Conservation (phyloP, 1,140 invertebrate genomes). For the Eriocheir sinensis region DNA sequence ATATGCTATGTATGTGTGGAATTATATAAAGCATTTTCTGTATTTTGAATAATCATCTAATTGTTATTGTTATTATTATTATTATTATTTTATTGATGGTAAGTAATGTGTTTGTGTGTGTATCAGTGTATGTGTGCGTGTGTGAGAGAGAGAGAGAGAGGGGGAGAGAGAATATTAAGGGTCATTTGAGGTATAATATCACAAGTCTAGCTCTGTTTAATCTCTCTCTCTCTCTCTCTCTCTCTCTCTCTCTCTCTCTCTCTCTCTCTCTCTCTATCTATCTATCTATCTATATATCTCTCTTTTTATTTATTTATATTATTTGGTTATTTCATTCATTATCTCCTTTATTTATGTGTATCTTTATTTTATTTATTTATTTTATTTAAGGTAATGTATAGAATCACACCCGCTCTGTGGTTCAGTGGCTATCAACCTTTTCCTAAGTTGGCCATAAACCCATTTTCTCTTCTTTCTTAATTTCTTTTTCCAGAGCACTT, state of each 20-base stretch:
- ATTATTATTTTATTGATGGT: no score
- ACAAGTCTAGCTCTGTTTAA: no score
- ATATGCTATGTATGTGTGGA: background rate
- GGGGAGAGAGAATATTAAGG: background rate
- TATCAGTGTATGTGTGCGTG: background rate
- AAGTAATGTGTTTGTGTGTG: background rate
- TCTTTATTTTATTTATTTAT: background rate
- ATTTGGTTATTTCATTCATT: no score
- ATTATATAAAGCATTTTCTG: background rate
- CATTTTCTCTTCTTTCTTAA: background rate
- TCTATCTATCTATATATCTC: no score
- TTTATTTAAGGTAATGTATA: background rate
- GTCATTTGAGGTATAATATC: no score
- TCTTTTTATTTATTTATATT: no score
- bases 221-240: constrained; percentile 51
- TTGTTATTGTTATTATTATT: no score
- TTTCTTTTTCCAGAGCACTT: background rate
- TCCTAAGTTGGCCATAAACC: no score
- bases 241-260: background rate
- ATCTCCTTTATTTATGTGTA: background rate
- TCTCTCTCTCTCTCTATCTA: no score
- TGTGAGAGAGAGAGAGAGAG: background rate
- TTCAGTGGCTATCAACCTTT: no score
- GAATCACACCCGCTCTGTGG: no score
- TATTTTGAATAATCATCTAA: no score